Conservation (phyloP, 2,113 vertebrate species). For the Lanius ludovicianus region DNA sequence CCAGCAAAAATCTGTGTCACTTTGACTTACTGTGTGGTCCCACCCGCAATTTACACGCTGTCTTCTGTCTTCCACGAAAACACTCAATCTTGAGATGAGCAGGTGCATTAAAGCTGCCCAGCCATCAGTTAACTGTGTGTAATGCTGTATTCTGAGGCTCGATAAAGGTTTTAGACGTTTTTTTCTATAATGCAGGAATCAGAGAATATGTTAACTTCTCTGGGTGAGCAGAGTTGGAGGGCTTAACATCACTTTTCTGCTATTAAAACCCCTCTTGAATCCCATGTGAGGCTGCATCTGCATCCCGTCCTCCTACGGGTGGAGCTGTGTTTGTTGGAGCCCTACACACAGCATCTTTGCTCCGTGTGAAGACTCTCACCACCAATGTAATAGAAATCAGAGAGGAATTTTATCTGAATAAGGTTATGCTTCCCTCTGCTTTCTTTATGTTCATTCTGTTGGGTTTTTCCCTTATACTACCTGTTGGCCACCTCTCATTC, state of each 20-base stretch:
- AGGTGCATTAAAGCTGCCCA: background rate
- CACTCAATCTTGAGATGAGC: background rate
- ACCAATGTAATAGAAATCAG: background rate
- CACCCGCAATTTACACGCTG: background rate
- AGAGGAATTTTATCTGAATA: background rate
- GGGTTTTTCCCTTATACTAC: background rate
- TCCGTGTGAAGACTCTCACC: background rate
- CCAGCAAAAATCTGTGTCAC: background rate
- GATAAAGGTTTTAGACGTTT: background rate
- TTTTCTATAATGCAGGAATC: background rate
- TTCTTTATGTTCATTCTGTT: background rate
- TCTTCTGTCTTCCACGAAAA: background rate
- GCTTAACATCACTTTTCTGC: background rate
- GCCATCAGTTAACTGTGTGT: background rate
- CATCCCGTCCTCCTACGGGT: rapidly evolving
- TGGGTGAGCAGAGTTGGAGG: background rate
- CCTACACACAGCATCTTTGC: rapidly evolving
- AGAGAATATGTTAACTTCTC: background rate
- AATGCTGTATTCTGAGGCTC: background rate
- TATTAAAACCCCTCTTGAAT: background rate
- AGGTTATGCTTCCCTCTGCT: background rate
- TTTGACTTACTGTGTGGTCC: background rate
- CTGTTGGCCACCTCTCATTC: background rate
- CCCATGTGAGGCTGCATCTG: background rate
- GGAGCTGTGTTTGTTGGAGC: background rate